Base-by-base conservation (phyloP, 2,888 invertebrate genomes). In the Phymatocera aterrima region DNA sequence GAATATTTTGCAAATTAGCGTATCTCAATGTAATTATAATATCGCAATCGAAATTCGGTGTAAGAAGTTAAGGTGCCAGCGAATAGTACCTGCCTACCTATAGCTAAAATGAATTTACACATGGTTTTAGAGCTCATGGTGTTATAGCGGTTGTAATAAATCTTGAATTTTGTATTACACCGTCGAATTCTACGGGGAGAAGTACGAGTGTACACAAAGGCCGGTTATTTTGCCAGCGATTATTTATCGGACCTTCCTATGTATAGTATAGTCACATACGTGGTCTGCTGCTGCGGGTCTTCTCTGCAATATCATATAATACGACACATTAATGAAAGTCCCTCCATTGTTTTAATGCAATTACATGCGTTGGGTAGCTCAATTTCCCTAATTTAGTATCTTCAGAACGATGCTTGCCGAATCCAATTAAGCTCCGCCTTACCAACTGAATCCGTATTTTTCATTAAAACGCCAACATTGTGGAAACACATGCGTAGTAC, bases 321-420 rank as follows among this genome's bases (percentile, higher is more conserved):
- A 57, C n/a, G 75, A 43, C 40, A 75, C 40, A 60, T 40, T 60
- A 54, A 57, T 24, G 60, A 75, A 75, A 75, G 75, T 18, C 57
- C 57, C 37, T 37, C 51, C 24, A 28, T 75, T 75, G 54, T 75
- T 75, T 57, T 40, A 60, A 75, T 57, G 54, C 57, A 75, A 75
- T 75, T 75, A 75, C 54, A 75, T 57, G 57, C 24, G 60, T 54
- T n/a, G 24, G 75, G 57, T n/a, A 31, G 57, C 75, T 75, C 75
- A 75, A 51, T 75, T 54, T 75, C 40, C 75, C 75, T 75, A 75
- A 75, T 75, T 75, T 75, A 75, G 60, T 75, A 57, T 75, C 75
- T 54, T 75, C 43, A 40, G 57, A 40, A 75, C 75, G 60, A 75
- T 75, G 43, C 75, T 60, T 40, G 28, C 60, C 24, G 54, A 31